A percentile compares a stretch with the other conserved stretches of the same genome.
Conservation (phyloP, 2,797 vertebrate species). For the Periparus ater region DNA sequence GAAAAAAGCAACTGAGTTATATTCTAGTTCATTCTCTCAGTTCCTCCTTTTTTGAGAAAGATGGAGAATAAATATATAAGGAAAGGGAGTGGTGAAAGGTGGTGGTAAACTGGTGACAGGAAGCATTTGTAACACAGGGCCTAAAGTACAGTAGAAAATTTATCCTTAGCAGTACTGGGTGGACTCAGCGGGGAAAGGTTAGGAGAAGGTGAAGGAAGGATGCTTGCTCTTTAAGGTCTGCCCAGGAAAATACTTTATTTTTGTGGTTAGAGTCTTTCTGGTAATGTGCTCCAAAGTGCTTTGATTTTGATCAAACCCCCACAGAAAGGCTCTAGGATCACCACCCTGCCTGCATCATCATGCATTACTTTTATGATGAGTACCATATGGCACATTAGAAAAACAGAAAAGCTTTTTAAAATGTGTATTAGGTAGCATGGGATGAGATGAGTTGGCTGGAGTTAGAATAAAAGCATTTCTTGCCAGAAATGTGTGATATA, state of each 20-base stretch:
- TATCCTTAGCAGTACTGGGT: background rate
- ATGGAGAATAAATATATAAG: background rate
- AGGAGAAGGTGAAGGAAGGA: background rate
- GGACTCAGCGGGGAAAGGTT: background rate
- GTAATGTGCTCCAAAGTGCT: background rate
- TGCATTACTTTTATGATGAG: background rate
- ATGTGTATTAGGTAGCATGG: background rate
- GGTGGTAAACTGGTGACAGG: background rate
- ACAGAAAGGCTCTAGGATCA: background rate
- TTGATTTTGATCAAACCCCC: background rate
- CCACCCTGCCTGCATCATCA: background rate
- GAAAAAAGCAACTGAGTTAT: background rate
- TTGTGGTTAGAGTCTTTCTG: background rate
- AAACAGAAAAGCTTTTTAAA: background rate
- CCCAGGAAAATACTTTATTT: background rate
- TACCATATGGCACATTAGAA: background rate
- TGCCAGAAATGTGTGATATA: background rate
- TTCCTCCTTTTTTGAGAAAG: conserved; percentile 31
- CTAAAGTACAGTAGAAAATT: background rate
- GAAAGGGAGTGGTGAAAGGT: background rate
- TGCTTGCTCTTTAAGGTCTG: background rate
- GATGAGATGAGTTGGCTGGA: background rate
- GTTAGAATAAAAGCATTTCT: background rate
- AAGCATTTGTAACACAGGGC: conserved; percentile 14
- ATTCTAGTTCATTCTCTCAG: background rate